Evolutionary conservation across 2,888 invertebrate species (phyloP).

Genomic region (Nomada hirtipes): DNA sequence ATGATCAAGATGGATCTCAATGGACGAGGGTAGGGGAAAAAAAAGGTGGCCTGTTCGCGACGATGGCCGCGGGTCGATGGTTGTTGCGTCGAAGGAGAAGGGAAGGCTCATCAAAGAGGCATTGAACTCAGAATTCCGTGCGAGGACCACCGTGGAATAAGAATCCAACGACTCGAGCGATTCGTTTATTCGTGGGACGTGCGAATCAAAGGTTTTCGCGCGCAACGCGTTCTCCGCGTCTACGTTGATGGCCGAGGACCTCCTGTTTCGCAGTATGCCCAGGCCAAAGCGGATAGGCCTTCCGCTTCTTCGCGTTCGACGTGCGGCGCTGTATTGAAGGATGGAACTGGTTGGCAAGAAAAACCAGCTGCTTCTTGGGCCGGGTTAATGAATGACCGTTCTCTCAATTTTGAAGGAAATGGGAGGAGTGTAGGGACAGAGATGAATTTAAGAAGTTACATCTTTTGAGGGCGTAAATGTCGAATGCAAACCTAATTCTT

Average conservation of each 20-base stretch:
- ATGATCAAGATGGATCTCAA: constrained; percentile 28
- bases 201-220: constrained; percentile 62
- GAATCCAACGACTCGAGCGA: constrained; percentile 55
- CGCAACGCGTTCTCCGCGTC: constrained; percentile 11
- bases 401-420: too few species aligned
- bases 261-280: constrained; percentile 25
- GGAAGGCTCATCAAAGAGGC: constrained; percentile 76
- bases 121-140: constrained; percentile 77
- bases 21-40: background rate
- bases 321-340: constrained; percentile 36
- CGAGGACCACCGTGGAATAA: constrained; percentile 75
- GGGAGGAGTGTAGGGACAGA: too few species aligned
- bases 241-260: constrained; percentile 46
- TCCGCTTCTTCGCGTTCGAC: constrained; percentile 31
- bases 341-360: constrained; percentile 12
- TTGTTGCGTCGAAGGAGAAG: constrained; percentile 59
- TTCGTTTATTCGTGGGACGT: constrained; percentile 58
- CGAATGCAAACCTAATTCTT: too few species aligned
- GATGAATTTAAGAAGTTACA: too few species aligned
- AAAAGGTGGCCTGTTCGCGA: constrained; percentile 59
- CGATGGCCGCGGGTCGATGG: constrained; percentile 45
- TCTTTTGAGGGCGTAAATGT: too few species aligned
- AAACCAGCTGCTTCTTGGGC: too few species aligned
- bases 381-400: too few species aligned
- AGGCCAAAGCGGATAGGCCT: constrained; percentile 11